Evolutionary conservation across 2,797 vertebrate species (phyloP).

Genomic region (Semaprochilodus insignis): DNA sequence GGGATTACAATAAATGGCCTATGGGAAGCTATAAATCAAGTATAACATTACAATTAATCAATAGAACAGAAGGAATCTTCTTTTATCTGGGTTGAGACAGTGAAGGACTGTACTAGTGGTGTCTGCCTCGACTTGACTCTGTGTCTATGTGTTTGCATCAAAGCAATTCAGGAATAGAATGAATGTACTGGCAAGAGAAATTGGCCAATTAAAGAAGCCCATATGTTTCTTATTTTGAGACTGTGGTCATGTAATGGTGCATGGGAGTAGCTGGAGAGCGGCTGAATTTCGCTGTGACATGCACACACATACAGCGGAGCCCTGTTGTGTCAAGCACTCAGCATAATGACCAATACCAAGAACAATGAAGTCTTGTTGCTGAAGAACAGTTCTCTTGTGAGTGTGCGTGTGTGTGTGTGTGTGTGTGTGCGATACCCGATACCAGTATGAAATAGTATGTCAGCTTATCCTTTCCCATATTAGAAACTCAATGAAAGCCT

Average conservation of each 20-base stretch:
- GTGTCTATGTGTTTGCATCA: constrained; percentile 62
- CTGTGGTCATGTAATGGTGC: constrained; percentile 80
- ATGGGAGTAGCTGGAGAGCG: constrained; percentile 68
- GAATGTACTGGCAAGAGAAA: constrained; percentile 79
- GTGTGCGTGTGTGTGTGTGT: constrained; percentile 18
- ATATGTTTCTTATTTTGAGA: constrained; percentile 83
- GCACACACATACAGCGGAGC: constrained; percentile 15
- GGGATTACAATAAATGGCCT: constrained; percentile 57
- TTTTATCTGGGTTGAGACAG: constrained; percentile 72
- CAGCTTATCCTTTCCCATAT: constrained; percentile 27
- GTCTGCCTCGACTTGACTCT: constrained; percentile 48
- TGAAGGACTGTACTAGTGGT: constrained; percentile 63
- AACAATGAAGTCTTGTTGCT: constrained; percentile 6
- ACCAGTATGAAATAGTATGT: not conserved
- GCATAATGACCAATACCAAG: constrained; percentile 21
- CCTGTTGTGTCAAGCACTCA: constrained; percentile 19
- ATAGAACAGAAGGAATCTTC: constrained; percentile 77
- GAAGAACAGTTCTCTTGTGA: not conserved
- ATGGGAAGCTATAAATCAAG: constrained; percentile 72
- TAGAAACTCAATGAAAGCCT: constrained; percentile 45
- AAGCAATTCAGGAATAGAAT: constrained; percentile 67
- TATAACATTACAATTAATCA: constrained; percentile 81
- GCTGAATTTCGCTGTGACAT: constrained; percentile 52
- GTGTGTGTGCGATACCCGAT: constrained; percentile 15
- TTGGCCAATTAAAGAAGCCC: constrained; percentile 82